Evolutionary conservation across 30 jellyfish, hydroid and myxozoan species (phyloP).

Genomic region (Aurelia sp.): DNA sequence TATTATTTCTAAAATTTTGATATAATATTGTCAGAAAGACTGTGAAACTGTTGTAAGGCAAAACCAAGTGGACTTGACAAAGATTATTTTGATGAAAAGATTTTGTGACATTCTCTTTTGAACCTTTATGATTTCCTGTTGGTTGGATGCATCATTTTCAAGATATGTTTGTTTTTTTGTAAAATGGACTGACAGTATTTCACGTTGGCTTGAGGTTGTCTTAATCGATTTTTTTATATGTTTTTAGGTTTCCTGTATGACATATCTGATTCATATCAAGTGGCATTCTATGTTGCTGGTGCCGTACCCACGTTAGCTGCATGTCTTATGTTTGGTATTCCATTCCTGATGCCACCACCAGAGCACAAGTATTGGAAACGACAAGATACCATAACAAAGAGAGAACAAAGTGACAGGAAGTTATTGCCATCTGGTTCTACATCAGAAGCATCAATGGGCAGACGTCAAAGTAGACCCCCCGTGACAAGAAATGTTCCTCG

Average conservation of each 20-base stretch:
- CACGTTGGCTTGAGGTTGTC: too few relatives aligned
- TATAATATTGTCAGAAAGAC: too few relatives aligned
- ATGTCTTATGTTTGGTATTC: constrained; percentile 86
- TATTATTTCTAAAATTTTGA: too few relatives aligned
- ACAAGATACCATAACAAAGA: constrained; percentile 47
- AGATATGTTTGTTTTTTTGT: too few relatives aligned
- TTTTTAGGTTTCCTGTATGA: constrained; percentile 87
- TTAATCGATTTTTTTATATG: neutral
- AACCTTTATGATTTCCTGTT: too few relatives aligned
- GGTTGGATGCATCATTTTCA: too few relatives aligned
- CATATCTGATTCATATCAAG: constrained; percentile 91
- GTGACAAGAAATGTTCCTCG: constrained; percentile 64
- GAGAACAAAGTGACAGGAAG: constrained; percentile 47
- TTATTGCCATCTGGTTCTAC: constrained; percentile 54
- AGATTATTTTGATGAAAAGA: too few relatives aligned
- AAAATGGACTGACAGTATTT: too few relatives aligned
- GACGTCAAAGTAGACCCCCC: constrained; percentile 48
- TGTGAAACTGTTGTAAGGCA: too few relatives aligned
- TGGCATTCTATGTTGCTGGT: constrained; percentile 98
- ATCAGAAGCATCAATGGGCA: constrained; percentile 53
- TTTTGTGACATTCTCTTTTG: too few relatives aligned
- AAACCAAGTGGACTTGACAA: too few relatives aligned
- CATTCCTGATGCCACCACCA: constrained; percentile 97
- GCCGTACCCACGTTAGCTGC: constrained; percentile 97
- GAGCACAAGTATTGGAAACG: constrained; percentile 89